These are phyloP conservation scores for Ptychochromis oligacanthus DNA, from an alignment of 2,113 vertebrate species.

Conservation along the genomic window DNA sequence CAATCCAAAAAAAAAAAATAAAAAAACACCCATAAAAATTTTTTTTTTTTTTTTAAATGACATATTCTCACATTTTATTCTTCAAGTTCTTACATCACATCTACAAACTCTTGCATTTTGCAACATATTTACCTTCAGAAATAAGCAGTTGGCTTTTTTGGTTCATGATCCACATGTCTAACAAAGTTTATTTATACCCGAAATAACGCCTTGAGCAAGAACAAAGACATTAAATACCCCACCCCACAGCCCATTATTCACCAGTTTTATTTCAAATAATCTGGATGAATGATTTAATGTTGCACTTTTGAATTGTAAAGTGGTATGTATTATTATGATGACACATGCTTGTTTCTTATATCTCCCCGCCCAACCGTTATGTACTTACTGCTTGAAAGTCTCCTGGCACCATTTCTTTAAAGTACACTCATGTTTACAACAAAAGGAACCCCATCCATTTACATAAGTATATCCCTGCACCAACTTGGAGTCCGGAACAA, in stretches of 20 bases:
- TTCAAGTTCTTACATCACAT: too few species aligned
- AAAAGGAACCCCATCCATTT: conserved; percentile 47
- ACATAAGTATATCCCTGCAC: conserved; percentile 67
- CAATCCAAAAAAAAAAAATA: too few species aligned
- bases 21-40: too few species aligned
- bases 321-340: conserved; percentile 59
- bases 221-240: conserved; percentile 26
- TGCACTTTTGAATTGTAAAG: conserved; percentile 66
- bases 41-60: too few species aligned
- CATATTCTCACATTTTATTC: too few species aligned
- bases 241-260: conserved; percentile 8
- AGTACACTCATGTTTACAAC: conserved; percentile 64
- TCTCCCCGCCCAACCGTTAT: conserved; percentile 27
- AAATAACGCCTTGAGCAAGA: not conserved
- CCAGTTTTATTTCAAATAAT: conserved; percentile 61
- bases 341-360: conserved; percentile 73
- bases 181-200: not conserved
- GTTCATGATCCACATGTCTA: not conserved
- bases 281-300: conserved; percentile 56
- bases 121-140: too few species aligned
- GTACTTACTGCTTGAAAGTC: conserved; percentile 58
- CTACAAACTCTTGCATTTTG: too few species aligned
- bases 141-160: not conserved
- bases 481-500: conserved; percentile 64
- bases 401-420: conserved; percentile 57